Evolutionary conservation across 2,113 vertebrate species (phyloP).

Genomic region (Thamnaconus septentrionalis): DNA sequence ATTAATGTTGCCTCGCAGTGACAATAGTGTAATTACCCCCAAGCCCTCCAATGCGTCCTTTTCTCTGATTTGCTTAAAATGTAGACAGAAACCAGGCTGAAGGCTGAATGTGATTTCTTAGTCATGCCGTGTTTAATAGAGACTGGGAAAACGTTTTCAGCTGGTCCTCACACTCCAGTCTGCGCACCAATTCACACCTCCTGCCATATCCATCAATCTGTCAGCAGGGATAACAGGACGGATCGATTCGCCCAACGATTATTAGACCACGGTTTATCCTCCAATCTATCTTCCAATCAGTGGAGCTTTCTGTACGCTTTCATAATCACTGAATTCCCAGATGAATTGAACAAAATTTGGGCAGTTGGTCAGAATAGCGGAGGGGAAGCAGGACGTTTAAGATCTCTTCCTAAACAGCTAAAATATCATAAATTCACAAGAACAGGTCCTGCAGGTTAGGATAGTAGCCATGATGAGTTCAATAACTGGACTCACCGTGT

Average conservation of each 20-base stretch:
- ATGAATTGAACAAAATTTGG: slow-evolving; percentile 74
- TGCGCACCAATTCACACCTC: neutral
- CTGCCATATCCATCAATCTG: slow-evolving; percentile 32
- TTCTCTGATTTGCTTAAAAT: too few species aligned
- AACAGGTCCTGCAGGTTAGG: too few species aligned
- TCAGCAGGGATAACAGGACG: slow-evolving; percentile 18
- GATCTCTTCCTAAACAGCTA: too few species aligned
- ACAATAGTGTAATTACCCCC: too few species aligned
- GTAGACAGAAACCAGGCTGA: too few species aligned
- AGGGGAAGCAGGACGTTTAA: slow-evolving; percentile 56
- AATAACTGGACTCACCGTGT: too few species aligned
- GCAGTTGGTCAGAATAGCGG: slow-evolving; percentile 55
- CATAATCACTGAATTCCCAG: neutral
- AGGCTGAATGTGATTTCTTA: neutral
- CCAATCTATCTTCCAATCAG: slow-evolving; percentile 33
- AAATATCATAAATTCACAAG: too few species aligned
- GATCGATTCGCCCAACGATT: slow-evolving; percentile 13
- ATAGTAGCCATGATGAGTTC: too few species aligned
- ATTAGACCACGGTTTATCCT: slow-evolving; percentile 27
- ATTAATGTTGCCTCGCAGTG: too few species aligned
- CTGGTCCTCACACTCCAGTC: neutral
- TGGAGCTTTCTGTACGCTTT: slow-evolving; percentile 4
- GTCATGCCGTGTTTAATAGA: slow-evolving; percentile 79
- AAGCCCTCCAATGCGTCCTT: too few species aligned
- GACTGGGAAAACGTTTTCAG: slow-evolving; percentile 66